Evolutionary conservation across 2,888 invertebrate genomes (phyloP), one percentile per base, ranked within the genome.

Genomic region (Asteroscopus sphinx): DNA sequence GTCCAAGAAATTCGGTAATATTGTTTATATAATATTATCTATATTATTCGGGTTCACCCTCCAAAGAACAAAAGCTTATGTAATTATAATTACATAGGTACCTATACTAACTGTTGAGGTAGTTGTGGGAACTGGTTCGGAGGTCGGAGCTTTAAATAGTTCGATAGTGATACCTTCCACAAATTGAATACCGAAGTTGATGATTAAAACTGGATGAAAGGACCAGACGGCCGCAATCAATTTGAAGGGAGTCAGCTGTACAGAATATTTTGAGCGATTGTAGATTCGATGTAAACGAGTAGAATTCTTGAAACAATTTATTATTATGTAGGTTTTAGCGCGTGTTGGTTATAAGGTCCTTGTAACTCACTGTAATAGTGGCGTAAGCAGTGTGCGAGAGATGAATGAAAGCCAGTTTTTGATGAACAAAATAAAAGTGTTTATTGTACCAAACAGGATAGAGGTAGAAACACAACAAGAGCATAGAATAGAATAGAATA

Each of bases 131-230:
- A 36, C 13, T 39, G 8, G 13, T 11, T 39, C 13, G n/a, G 32
- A 4, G 25, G 26, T 35, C 11, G 15, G 15, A 30, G 40, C 36
- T 41, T 47, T 48, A 57, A 69, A 64, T 67, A 64, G 66, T 64
- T 69, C 15, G 26, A 45, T 48, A 44, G 64, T 56, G 39, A 57
- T 40, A 51, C 21, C 44, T 41, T 45, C 40, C 33, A 11, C 26
- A 47, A 48, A 52, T 30, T 32, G 47, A 52, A 68, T 51, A 36
- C 57, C 64, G 33, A 47, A 36, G 33, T 37, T 40, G 16, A 26
- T 67, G 51, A 69, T 69, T 67, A 57, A 48, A 63, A 48, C 51
- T 35, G 16, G 36, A 52, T 63, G 51, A 64, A 69, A 52, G 57
- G 64, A 28, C 25, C 26, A 40, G 36, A 17, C 15, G 11, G 35